A percentile compares a stretch with the other conserved stretches of the same genome.
Conservation (phyloP, 1,140 invertebrate genomes). For the Drosophila albomicans region DNA sequence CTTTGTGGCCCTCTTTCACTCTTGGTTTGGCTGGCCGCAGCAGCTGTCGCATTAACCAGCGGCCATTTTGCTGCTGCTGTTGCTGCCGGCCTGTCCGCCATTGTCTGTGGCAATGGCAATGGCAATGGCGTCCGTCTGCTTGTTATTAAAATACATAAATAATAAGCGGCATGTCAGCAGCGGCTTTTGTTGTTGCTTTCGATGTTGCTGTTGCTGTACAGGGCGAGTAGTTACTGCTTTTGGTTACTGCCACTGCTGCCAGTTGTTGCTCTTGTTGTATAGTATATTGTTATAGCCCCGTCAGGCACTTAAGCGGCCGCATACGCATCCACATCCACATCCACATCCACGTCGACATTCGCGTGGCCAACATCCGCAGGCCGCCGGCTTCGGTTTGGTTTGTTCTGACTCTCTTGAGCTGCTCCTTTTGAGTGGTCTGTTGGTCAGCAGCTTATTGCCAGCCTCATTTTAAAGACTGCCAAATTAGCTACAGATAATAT, state of each 20-base stretch:
- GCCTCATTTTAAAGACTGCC: slow-evolving; percentile 40
- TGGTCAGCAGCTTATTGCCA: slow-evolving; percentile 46
- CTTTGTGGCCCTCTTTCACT: slow-evolving; percentile 33
- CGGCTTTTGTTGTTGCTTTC: slow-evolving; percentile 61
- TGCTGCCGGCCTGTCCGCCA: slow-evolving; percentile 52
- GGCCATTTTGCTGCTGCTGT: slow-evolving; percentile 68
- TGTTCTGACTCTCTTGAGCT: slow-evolving; percentile 15
- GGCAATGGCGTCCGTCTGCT: slow-evolving; percentile 55
- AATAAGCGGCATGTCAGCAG: slow-evolving; percentile 82
- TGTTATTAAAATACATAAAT: slow-evolving; percentile 84
- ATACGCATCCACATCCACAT: slow-evolving; percentile 45
- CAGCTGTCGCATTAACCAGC: slow-evolving; percentile 81
- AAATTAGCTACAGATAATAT: slow-evolving; percentile 47
- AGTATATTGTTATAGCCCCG: slow-evolving; percentile 77
- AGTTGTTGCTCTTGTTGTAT: slow-evolving; percentile 46
- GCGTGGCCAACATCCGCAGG: slow-evolving; percentile 43
- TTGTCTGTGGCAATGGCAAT: slow-evolving; percentile 58
- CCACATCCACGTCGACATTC: slow-evolving; percentile 56
- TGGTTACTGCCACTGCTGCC: slow-evolving; percentile 3
- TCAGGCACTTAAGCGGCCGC: slow-evolving; percentile 80
- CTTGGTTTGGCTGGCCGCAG: slow-evolving; percentile 42
- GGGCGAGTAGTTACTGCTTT: slow-evolving; percentile 23
- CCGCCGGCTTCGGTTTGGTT: slow-evolving; percentile 10
- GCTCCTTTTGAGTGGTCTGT: slow-evolving; percentile 22
- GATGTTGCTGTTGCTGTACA: slow-evolving; percentile 47